Evolutionary conservation across 1,140 invertebrate genomes (phyloP).

Genomic region (Belonocnema kinseyi): DNA sequence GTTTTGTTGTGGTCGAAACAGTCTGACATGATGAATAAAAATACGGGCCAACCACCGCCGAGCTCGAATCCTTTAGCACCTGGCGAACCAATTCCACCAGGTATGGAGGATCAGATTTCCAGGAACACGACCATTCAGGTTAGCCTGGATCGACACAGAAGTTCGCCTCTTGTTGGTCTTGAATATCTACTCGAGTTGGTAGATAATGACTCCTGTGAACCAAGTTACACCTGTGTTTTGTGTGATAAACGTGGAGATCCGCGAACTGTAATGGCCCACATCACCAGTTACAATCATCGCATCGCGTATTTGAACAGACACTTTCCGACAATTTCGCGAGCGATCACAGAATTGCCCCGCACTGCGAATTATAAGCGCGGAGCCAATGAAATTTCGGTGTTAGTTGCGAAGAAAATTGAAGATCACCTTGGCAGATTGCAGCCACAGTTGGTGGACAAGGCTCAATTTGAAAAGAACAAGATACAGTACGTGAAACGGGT

Average conservation of each 20-base stretch:
- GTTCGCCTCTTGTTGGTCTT: slow-evolving; percentile 78
- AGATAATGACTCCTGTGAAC: slow-evolving; percentile 80
- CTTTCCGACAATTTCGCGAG: slow-evolving; percentile 75
- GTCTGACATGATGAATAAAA: slow-evolving; percentile 62
- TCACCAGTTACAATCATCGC: slow-evolving; percentile 84
- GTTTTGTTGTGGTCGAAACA: slow-evolving; percentile 71
- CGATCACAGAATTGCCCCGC: slow-evolving; percentile 72
- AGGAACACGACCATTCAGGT: slow-evolving; percentile 77
- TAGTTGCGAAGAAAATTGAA: slow-evolving; percentile 79
- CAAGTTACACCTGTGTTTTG: slow-evolving; percentile 83
- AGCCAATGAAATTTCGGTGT: slow-evolving; percentile 75
- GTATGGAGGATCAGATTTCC: slow-evolving; percentile 81
- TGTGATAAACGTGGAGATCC: slow-evolving; percentile 86
- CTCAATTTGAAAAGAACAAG: slow-evolving; percentile 77
- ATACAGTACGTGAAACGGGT: slow-evolving; percentile 77
- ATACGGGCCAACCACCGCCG: slow-evolving; percentile 43
- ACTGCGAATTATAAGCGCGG: slow-evolving; percentile 75
- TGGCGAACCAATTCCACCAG: slow-evolving; percentile 83
- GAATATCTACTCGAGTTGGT: slow-evolving; percentile 85
- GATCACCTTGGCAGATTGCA: slow-evolving; percentile 78
- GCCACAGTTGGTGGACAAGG: slow-evolving; percentile 76
- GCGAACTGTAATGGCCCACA: slow-evolving; percentile 84
- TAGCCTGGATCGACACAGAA: slow-evolving; percentile 73
- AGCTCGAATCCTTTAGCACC: slow-evolving; percentile 72
- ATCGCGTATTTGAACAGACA: slow-evolving; percentile 78